phyloP scores from a whole-genome alignment of 2,888 invertebrate species.

The Ochropleura plecta region DNA sequence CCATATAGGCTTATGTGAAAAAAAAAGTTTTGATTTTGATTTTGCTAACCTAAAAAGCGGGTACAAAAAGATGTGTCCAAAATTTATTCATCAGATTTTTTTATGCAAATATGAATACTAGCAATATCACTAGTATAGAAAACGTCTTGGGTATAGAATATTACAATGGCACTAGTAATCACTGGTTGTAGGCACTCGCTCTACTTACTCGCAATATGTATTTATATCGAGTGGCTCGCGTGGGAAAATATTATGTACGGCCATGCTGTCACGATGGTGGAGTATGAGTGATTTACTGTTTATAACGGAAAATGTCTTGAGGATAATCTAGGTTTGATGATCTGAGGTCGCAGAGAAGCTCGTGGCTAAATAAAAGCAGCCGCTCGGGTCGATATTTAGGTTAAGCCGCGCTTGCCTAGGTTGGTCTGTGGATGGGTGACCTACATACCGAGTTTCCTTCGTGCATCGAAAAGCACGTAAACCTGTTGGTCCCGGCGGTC shows the following conservation, averaged over 20 bases:
- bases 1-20: no score
- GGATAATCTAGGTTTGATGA: conserved; percentile 3
- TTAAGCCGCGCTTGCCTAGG: no score
- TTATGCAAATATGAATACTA: neutral
- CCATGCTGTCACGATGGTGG: conserved; percentile 29
- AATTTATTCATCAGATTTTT: neutral
- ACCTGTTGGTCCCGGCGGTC: no score
- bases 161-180: conserved; percentile 44
- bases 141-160: conserved; percentile 44
- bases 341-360: no score
- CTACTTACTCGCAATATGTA: conserved; percentile 45
- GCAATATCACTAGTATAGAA: neutral
- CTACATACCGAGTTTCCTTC: no score
- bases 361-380: no score
- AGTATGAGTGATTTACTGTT: conserved; percentile 18
- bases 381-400: no score
- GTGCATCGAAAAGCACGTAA: no score
- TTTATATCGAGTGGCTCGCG: conserved; percentile 46
- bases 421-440: no score
- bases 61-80: no score
- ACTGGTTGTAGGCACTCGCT: conserved; percentile 35
- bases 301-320: conserved; percentile 9
- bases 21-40: no score
- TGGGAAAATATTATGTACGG: conserved; percentile 45
- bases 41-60: no score